phyloP scores from a whole-genome alignment of 2,888 invertebrate species.

The Muscina levida region DNA sequence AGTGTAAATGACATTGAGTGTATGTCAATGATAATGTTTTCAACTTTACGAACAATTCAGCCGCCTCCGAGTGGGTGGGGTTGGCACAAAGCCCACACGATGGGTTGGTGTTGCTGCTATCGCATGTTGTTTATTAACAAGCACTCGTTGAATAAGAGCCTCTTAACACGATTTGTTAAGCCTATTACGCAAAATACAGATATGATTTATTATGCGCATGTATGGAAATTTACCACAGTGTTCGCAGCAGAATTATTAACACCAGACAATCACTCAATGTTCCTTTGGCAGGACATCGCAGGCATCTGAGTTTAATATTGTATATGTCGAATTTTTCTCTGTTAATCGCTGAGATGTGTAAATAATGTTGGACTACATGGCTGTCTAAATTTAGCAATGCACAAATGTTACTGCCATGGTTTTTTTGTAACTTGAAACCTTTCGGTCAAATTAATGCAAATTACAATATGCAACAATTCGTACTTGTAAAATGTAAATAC shows the following conservation, averaged over 20 bases:
- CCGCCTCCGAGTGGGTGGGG: background rate
- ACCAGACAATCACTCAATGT: background rate
- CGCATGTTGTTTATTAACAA: constrained; percentile 34
- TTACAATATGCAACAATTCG: no score
- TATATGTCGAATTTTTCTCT: no score
- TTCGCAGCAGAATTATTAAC: background rate
- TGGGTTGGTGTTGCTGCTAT: background rate
- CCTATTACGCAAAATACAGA: constrained; percentile 10
- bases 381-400: no score
- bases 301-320: no score
- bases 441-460: no score
- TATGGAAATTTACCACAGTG: no score
- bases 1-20: constrained; percentile 65
- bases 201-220: constrained; percentile 17
- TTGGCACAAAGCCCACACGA: background rate
- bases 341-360: no score
- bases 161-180: constrained; percentile 47
- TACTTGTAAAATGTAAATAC: no score
- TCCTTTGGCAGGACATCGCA: background rate
- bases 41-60: background rate
- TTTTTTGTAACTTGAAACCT: no score
- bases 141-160: constrained; percentile 24
- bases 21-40: constrained; percentile 61
- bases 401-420: no score
- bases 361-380: no score